Evolutionary conservation across 92 coral and sea anemone genomes (phyloP), one percentile per base, ranked within the genome.

Genomic region (Muricea muricata): DNA sequence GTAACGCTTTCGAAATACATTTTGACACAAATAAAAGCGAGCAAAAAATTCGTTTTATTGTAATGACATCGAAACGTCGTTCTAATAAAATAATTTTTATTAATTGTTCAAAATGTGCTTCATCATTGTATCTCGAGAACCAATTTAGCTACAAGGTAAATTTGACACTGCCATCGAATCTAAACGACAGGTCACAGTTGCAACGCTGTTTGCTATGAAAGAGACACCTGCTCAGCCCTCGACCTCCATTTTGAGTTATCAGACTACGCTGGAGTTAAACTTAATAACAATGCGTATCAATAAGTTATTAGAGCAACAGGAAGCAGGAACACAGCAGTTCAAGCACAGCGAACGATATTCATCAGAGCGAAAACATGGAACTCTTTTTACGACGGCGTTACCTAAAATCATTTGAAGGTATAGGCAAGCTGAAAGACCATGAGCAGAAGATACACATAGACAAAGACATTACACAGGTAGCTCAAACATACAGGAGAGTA

Each of bases 381-480:
- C 32, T 56, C n/a, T 10, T 72, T 33, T 58, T 81, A 47, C 55
- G 39, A 56, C 30, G 74, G 45, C 40, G 84, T 33, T 65, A 41
- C 52, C 32, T 4, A 50, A 37, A 37, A 37, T 37, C 42, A 9
- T 45, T 45, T 12, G 50, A 45, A 45, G 50, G 50, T 2, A 45
- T 83, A 20, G 88, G 88, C 13, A 56, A 84, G 33, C 48, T 84
- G 20, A 74, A 7, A 50, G 65, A 75, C 45, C 73, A 73, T 57
- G 75, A 84, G 25, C 88, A 84, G 58, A 37, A 74, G 11, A 34
- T 84, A 13, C 74, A 84, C 75, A 74, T 84, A 46, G 56, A 73
- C 57, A 45, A 52, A 41, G 48, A 65, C 57, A 58, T 73, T 17
- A 72, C 74, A 29, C 88, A 82, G 20, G 57, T 83, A 8, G 26